A percentile compares a stretch with the other conserved stretches of the same genome.
Evolutionary conservation across 2,797 vertebrate genomes (phyloP).

Genomic region (Platalea minor): DNA sequence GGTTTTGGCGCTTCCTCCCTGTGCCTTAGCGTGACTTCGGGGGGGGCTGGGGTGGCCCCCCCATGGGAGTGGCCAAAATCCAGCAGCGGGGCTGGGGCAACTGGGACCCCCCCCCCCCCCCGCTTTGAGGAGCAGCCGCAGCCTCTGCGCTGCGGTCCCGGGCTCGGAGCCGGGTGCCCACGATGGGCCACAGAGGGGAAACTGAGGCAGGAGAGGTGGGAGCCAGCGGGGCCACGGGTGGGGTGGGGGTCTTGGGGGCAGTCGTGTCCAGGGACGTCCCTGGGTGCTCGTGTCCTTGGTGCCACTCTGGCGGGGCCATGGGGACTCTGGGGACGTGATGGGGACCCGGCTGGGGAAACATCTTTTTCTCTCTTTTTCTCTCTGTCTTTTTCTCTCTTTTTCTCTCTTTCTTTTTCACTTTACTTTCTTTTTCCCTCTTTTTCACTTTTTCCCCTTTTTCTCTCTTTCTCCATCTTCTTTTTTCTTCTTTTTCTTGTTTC

Average conservation of each 20-base stretch:
- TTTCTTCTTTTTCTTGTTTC: rapidly evolving
- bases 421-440: no score
- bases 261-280: background rate
- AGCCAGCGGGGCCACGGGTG: rapidly evolving
- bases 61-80: background rate
- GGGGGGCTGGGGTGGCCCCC: background rate
- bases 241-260: background rate
- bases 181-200: background rate
- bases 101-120: no score
- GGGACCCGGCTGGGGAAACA: background rate
- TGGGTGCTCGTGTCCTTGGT: background rate
- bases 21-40: background rate
- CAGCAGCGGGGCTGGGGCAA: background rate
- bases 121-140: rapidly evolving
- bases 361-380: no score
- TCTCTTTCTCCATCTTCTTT: rapidly evolving
- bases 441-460: no score
- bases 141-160: background rate
- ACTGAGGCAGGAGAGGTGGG: background rate
- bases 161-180: background rate
- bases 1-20: background rate
- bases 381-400: no score
- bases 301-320: background rate
- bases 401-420: no score
- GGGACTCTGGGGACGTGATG: background rate